Evolutionary conservation across 2,113 vertebrate genomes (phyloP).

Genomic region (Thalassarche chlororhynchos): DNA sequence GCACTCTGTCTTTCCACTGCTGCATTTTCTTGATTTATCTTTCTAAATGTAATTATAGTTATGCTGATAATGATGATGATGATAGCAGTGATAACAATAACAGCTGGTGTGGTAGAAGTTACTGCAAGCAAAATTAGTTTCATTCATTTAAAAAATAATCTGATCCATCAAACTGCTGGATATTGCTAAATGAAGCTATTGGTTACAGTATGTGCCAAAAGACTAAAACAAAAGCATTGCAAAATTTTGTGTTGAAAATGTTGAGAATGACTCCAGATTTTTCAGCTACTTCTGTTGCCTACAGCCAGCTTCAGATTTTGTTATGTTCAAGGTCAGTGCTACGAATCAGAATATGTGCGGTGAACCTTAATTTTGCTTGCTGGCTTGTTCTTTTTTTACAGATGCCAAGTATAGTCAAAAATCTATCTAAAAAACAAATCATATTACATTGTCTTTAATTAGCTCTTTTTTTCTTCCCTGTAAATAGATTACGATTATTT

Average conservation of each 20-base stretch:
- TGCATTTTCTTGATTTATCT: conserved; percentile 1
- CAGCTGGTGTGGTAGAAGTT: conserved; percentile 47
- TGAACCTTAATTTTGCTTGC: not conserved
- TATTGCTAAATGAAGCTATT: not conserved
- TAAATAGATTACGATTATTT: not conserved
- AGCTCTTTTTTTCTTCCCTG: not conserved
- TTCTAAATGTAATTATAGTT: conserved; percentile 40
- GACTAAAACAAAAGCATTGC: not conserved
- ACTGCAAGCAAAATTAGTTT: conserved; percentile 40
- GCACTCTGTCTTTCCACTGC: not conserved
- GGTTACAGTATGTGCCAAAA: not conserved
- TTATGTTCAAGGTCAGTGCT: not conserved
- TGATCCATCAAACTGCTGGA: conserved; percentile 16
- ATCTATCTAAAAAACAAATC: not conserved
- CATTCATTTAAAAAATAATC: conserved; percentile 29
- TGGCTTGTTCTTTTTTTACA: not conserved
- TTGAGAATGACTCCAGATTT: not conserved
- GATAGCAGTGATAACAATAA: conserved; percentile 10
- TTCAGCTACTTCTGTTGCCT: not conserved
- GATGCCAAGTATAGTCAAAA: not conserved
- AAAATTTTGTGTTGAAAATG: not conserved
- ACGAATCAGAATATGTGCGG: not conserved
- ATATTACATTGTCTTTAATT: not conserved
- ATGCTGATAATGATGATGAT: not conserved
- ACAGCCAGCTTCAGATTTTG: not conserved